Base-by-base conservation (phyloP, 2,888 invertebrate species). In the Cryptus armator region DNA sequence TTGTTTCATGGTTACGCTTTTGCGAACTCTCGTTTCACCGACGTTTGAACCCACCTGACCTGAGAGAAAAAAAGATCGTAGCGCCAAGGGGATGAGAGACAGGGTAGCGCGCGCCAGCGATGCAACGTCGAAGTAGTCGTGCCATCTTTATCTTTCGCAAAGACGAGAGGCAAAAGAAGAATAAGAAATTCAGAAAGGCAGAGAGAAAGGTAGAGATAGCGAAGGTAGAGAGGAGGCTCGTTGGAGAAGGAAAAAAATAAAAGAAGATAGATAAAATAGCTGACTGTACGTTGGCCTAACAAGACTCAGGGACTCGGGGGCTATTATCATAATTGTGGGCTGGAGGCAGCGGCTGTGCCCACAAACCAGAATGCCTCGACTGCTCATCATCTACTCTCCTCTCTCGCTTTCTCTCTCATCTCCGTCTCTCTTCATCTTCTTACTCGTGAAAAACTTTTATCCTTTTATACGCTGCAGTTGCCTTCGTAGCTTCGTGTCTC, bases 281-380 rank as follows among this genome's bases (percentile, higher is more conserved):
- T 90, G 90, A 91, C 90, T 92, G 90, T 91, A 90, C 90, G 91
- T 90, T 91, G 91, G 91, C 89, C 92, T 93, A 93, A 92, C 93
- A 92, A 93, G 93, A 91, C 92, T 92, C 91, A 89, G 90, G 86
- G 90, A 91, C 91, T 91, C 91, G 86, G 89, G 85, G 89, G 91
- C 92, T 92, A 93, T 93, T 93, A 93, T 93, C 93, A 93, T 93
- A 93, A 93, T 93, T 93, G 93, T 91, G 92, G 93, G 92, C 92
- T 93, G 92, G 92, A 91, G 92, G 92, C 92, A 93, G 89, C 91
- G 92, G 91, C 92, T 93, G 92, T 93, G 90, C 93, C 93, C 93
- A 93, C 93, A 93, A 93, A 93, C 93, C 93, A 93, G 93, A 93
- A 93, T 93, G 90, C 91, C 89, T 90, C 90, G 81, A 85, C 85